Percentiles rank a stretch among this genome's conserved stretches.
Evolutionary conservation across 2,797 vertebrate species (phyloP).

Genomic region (Serranus cabrilla): DNA sequence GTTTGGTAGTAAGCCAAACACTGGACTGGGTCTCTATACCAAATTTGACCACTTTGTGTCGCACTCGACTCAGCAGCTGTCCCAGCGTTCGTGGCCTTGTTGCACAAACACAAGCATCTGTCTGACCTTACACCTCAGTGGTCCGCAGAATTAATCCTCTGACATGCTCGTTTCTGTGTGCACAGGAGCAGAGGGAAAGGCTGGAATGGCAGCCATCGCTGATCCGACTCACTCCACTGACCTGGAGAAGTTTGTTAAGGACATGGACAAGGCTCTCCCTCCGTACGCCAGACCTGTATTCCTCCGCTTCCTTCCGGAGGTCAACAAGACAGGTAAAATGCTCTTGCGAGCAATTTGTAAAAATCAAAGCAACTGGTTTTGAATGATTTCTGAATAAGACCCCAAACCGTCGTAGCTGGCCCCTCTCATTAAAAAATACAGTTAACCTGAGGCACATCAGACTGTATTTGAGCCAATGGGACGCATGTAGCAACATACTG

Average conservation of each 20-base stretch:
- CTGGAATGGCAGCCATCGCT: slow-evolving; percentile 96
- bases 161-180: slow-evolving; percentile 4
- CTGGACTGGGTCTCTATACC: no score
- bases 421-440: no score
- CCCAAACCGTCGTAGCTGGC: not conserved
- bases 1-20: no score
- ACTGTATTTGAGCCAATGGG: not conserved
- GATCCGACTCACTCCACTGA: slow-evolving; percentile 87
- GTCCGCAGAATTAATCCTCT: not conserved
- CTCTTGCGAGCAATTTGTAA: not conserved
- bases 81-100: not conserved
- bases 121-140: slow-evolving; percentile 15
- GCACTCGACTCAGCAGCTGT: no score
- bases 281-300: slow-evolving; percentile 93
- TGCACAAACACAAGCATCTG: slow-evolving; percentile 2
- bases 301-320: slow-evolving; percentile 91
- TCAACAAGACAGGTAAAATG: slow-evolving; percentile 93
- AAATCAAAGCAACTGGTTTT: not conserved
- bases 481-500: no score
- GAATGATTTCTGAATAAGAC: not conserved
- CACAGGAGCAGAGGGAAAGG: slow-evolving; percentile 94
- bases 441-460: no score
- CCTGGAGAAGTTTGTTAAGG: slow-evolving; percentile 88
- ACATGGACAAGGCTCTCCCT: slow-evolving; percentile 92
- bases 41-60: no score